Percentiles rank a stretch among this genome's conserved stretches.
These are phyloP conservation scores for Drosophila novamexicana DNA, from an alignment of 1,140 invertebrate genomes.

Conservation along the genomic window DNA sequence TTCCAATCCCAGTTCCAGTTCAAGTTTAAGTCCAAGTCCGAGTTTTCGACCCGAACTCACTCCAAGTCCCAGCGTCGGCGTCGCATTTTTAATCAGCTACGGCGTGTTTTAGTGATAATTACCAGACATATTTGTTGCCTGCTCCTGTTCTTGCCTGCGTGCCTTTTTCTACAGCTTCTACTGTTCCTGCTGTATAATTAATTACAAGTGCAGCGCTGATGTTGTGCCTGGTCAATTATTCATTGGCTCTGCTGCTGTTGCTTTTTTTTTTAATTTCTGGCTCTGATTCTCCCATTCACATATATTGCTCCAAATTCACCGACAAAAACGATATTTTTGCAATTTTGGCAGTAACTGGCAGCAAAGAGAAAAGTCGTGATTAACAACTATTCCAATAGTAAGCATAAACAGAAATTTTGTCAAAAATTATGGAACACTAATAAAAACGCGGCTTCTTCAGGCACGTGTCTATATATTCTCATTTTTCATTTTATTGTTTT, in stretches of 20 bases:
- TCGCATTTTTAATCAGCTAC: slow-evolving; percentile 77
- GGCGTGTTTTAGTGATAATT: slow-evolving; percentile 78
- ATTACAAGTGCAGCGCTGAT: slow-evolving; percentile 55
- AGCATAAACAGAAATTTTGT: not conserved
- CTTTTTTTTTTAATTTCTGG: not conserved
- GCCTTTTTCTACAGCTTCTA: not conserved
- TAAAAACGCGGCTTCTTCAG: no score
- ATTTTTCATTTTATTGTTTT: no score
- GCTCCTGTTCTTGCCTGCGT: slow-evolving; percentile 17
- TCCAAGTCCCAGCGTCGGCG: slow-evolving; percentile 37
- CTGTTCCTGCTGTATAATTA: slow-evolving; percentile 57
- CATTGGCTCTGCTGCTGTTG: slow-evolving; percentile 31
- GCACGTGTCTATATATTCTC: no score
- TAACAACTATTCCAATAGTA: not conserved
- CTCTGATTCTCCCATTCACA: not conserved
- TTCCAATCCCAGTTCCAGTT: slow-evolving; percentile 6
- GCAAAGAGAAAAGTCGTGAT: slow-evolving; percentile 1
- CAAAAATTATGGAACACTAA: not conserved
- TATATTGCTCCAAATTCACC: slow-evolving; percentile 11
- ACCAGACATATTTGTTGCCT: slow-evolving; percentile 68
- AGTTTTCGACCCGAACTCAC: not conserved
- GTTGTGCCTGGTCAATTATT: slow-evolving; percentile 59
- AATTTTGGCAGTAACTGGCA: slow-evolving; percentile 15
- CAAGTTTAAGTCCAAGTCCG: not conserved
- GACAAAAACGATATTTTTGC: slow-evolving; percentile 38